Base-by-base conservation (phyloP, 1,140 invertebrate species). In the Drusus annulatus region DNA sequence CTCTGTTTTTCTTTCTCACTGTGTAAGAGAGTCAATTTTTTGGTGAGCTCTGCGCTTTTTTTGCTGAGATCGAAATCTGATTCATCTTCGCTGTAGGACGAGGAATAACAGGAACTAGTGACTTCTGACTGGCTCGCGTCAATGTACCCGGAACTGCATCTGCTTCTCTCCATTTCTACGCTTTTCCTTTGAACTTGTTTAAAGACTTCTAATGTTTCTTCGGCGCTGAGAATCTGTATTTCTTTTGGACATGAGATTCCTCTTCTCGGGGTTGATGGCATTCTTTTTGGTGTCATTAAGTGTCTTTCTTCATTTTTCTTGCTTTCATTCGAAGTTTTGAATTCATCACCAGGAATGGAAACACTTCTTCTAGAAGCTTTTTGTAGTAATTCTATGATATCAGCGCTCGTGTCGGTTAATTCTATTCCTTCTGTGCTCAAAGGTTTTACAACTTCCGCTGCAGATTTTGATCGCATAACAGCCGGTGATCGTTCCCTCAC, bases 41-140 rank as follows among this genome's bases (percentile, higher is more conserved):
- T 86, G 5, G 86, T 87, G 31, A 90, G 82, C 80, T 90, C 89
- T 45, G 87, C 88, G 54, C 87, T 87, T 82, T 86, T 86, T 82
- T 89, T 88, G 31, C 86, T 85, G 80, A 90, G 85, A 85, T 90
- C 88, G 79, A 90, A 90, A 78, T 90, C 88, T 56, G 87, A 90
- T 84, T 90, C 88, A 65, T 90, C 89, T 86, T 90, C 89, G 81
- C 88, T 90, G 2, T 88, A 88, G 52, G 88, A 89, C 50, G 88
- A 86, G 60, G 89, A 89, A 84, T 89, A 90, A 84, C 88, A 90
- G 83, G 88, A 89, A 7, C 88, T 89, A 5, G 89, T 90, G 77
- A 88, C 87, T 82, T 90, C 89, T 23, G 89, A 90, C 78, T 90
- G 89, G 83, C 89, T 90, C n/a, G 88, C 89, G 75, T 90, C 89